These are phyloP conservation scores for Leuciscus idus DNA, from an alignment of 2,113 vertebrate species.

Conservation along the genomic window DNA sequence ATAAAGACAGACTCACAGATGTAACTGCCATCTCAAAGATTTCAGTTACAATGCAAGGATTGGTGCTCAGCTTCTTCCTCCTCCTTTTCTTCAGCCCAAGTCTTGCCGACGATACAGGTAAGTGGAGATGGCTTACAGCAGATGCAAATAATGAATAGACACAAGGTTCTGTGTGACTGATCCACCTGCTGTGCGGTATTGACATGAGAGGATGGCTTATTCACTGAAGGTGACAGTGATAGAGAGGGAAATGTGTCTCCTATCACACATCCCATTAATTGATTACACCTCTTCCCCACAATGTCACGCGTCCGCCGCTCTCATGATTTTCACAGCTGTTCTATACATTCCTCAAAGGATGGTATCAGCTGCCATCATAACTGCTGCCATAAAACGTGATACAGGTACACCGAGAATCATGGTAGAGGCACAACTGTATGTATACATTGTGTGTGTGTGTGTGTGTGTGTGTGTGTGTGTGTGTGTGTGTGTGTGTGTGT, in stretches of 20 bases:
- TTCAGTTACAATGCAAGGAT: slow-evolving; percentile 19
- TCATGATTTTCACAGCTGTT: slow-evolving; percentile 34
- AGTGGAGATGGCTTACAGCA: slow-evolving; percentile 50
- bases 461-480: too few relatives aligned
- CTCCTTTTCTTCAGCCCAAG: slow-evolving; percentile 41
- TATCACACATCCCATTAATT: slow-evolving; percentile 40
- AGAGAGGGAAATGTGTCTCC: slow-evolving; percentile 26
- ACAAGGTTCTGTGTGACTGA: background rate
- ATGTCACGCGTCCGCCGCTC: background rate
- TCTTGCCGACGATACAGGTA: slow-evolving; percentile 71
- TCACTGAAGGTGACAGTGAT: slow-evolving; percentile 14
- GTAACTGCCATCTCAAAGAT: background rate
- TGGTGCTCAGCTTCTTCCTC: slow-evolving; percentile 44
- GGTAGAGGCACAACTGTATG: background rate
- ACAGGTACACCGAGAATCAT: background rate
- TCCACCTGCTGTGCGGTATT: slow-evolving; percentile 26
- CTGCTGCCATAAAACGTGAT: slow-evolving; percentile 12
- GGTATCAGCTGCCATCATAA: background rate
- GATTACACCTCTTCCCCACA: slow-evolving; percentile 12
- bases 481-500: too few relatives aligned
- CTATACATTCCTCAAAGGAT: slow-evolving; percentile 19
- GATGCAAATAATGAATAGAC: slow-evolving; percentile 5
- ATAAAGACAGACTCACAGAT: slow-evolving; percentile 44
- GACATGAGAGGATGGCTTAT: slow-evolving; percentile 39
- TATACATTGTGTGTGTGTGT: background rate